phyloP scores from a whole-genome alignment of 2,888 invertebrate genomes.

The Halocaridina rubra region DNA sequence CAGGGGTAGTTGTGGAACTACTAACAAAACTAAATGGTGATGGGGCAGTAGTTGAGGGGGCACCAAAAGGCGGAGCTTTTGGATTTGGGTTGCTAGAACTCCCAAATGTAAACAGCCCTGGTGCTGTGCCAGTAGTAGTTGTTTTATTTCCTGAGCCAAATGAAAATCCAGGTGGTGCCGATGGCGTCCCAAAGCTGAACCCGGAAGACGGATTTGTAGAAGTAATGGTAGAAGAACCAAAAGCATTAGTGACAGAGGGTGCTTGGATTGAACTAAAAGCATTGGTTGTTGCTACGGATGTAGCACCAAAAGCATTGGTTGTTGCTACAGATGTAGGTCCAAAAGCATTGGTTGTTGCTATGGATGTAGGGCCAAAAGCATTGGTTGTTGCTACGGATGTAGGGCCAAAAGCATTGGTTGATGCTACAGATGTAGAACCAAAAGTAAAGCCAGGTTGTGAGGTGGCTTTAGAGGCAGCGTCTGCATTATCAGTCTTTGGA shows the following conservation, averaged over 20 bases:
- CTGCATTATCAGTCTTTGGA: neutral
- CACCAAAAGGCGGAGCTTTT: conserved; percentile 10
- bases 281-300: neutral
- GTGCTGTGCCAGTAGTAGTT: neutral
- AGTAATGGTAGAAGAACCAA: neutral
- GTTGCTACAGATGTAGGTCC: no score
- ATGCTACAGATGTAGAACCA: neutral
- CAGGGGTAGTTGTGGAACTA: neutral
- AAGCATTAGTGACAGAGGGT: neutral
- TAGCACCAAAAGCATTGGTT: neutral
- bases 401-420: neutral
- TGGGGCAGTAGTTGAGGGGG: neutral
- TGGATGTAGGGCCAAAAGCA: no score
- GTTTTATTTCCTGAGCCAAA: neutral
- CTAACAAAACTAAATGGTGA: conserved; percentile 26
- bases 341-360: neutral
- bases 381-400: neutral
- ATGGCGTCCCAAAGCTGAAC: conserved; percentile 2
- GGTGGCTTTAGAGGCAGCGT: neutral
- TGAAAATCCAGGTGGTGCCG: neutral
- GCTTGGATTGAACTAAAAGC: neutral
- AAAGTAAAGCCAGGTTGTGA: conserved; percentile 13
- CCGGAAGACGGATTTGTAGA: neutral
- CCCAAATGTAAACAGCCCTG: neutral
- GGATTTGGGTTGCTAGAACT: neutral